phyloP scores from a whole-genome alignment of 1,140 invertebrate genomes.

The Scaptomyza pallida region DNA sequence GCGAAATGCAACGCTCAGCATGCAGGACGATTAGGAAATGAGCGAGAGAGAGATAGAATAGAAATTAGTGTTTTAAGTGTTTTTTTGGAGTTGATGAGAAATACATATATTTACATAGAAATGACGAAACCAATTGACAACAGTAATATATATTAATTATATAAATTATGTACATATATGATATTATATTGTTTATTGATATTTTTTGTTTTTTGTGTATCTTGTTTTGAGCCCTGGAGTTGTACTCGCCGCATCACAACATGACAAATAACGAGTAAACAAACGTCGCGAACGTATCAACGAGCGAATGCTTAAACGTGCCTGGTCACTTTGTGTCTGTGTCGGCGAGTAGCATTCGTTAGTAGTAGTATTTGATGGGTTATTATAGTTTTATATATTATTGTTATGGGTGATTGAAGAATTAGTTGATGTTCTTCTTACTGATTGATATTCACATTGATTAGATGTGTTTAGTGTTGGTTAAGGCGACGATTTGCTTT shows the following conservation, averaged over 20 bases:
- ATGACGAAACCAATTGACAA: constrained; percentile 46
- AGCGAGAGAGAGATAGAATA: constrained; percentile 6
- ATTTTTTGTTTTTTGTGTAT: constrained; percentile 5
- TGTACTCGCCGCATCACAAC: constrained; percentile 58
- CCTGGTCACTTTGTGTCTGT: constrained; percentile 50
- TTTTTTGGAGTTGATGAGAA: constrained; percentile 35
- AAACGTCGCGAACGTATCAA: constrained; percentile 2
- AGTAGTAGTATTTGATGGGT: constrained; percentile 13
- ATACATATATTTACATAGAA: constrained; percentile 37
- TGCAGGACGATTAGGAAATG: constrained; percentile 13
- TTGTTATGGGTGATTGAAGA: neutral
- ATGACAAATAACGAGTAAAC: constrained; percentile 57
- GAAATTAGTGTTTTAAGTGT: neutral
- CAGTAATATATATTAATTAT: constrained; percentile 37
- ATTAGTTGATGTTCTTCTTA: constrained; percentile 18
- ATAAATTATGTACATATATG: constrained; percentile 18
- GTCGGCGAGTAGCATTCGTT: constrained; percentile 35
- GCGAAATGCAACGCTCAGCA: constrained; percentile 28
- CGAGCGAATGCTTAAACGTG: constrained; percentile 35
- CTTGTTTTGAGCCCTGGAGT: constrained; percentile 47
- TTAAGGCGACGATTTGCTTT: constrained; percentile 76
- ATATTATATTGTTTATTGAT: constrained; percentile 6
- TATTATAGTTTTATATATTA: constrained; percentile 8
- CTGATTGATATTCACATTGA: constrained; percentile 38
- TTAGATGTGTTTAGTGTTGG: constrained; percentile 21